These are phyloP conservation scores for Mormyrus hasselquistii DNA, from an alignment of 2,797 vertebrate species.

Conservation along the genomic window DNA sequence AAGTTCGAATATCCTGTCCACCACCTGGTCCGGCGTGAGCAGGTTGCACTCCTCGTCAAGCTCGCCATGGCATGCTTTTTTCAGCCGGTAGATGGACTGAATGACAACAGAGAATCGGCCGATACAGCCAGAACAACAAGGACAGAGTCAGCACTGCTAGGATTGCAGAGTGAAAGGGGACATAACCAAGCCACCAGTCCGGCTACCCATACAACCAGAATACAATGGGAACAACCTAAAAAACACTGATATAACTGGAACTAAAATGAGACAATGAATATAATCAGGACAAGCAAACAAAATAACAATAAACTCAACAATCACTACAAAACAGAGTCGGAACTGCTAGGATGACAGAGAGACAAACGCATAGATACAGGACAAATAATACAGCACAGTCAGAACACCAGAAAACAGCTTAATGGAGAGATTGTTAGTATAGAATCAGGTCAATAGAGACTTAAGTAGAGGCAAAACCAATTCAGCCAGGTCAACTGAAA, in stretches of 20 bases:
- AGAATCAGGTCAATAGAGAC: background rate
- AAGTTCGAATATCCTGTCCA: conserved; percentile 91
- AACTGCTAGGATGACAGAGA: background rate
- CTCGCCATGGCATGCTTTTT: conserved; percentile 78
- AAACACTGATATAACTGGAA: background rate
- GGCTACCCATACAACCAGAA: background rate
- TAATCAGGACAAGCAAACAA: background rate
- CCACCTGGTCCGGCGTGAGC: conserved; percentile 85
- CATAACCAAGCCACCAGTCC: background rate
- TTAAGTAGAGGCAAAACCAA: background rate
- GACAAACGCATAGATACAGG: background rate
- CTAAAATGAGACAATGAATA: background rate
- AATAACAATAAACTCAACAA: background rate
- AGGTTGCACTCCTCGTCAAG: conserved; percentile 67
- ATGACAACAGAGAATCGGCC: conserved; percentile 26
- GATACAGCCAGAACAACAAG: background rate
- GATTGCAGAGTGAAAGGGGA: background rate
- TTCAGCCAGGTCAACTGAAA: background rate
- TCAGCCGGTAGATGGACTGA: conserved; percentile 88
- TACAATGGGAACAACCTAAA: background rate
- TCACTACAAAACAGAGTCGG: background rate
- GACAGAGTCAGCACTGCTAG: background rate
- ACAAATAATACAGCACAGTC: background rate
- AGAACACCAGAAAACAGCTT: background rate
- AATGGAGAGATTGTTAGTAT: background rate